These are phyloP conservation scores for Zaprionus taronus DNA, from an alignment of 1,140 invertebrate genomes.

Conservation along the genomic window DNA sequence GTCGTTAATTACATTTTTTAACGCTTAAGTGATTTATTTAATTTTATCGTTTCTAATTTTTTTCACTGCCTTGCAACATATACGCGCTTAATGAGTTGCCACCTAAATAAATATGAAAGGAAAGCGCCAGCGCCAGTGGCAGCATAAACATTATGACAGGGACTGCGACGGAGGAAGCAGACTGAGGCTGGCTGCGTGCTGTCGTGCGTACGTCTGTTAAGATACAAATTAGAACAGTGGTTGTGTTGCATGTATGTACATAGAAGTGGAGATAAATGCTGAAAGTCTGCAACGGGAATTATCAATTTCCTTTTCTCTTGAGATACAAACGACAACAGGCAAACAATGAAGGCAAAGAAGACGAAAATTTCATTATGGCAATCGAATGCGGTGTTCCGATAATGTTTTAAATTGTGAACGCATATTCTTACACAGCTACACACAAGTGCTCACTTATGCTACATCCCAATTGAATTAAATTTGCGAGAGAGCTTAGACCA, in stretches of 20 bases:
- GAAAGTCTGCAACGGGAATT: slow-evolving; percentile 11
- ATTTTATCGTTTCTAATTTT: slow-evolving; percentile 83
- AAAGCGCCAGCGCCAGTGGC: slow-evolving; percentile 39
- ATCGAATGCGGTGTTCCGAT: too few relatives aligned
- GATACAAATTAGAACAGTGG: slow-evolving; percentile 60
- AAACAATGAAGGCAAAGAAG: neutral
- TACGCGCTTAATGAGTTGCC: slow-evolving; percentile 63
- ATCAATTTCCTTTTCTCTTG: neutral
- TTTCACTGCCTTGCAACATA: slow-evolving; percentile 29
- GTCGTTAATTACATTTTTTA: slow-evolving; percentile 83
- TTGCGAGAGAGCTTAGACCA: neutral
- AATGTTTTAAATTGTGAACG: too few relatives aligned
- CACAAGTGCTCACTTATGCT: neutral
- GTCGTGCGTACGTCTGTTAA: slow-evolving; percentile 55
- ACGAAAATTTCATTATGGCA: neutral
- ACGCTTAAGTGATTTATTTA: slow-evolving; percentile 81
- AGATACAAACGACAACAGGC: neutral
- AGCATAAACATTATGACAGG: slow-evolving; percentile 9
- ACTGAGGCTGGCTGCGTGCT: slow-evolving; percentile 7
- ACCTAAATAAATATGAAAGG: slow-evolving; percentile 63
- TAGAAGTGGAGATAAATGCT: neutral
- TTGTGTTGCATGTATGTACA: slow-evolving; percentile 32
- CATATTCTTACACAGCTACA: too few relatives aligned
- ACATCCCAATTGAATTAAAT: too few relatives aligned
- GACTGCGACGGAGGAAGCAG: neutral